Conservation (phyloP, 2,113 vertebrate species). For the Alosa alosa region DNA sequence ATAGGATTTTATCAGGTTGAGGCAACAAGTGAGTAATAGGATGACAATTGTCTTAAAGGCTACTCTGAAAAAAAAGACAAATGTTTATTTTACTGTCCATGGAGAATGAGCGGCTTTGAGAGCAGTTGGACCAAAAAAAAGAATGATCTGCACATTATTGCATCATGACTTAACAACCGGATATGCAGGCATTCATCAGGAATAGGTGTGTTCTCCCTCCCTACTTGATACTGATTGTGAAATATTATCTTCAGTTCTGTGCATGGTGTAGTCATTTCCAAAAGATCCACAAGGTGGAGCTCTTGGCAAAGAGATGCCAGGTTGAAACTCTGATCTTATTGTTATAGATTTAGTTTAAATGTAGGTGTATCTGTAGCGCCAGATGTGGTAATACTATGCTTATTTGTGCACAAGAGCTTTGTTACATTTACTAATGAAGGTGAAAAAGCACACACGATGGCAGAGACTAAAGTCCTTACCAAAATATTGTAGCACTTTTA, state of each 20-base stretch:
- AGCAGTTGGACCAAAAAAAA: too few species aligned
- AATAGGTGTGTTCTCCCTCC: neutral
- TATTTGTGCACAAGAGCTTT: neutral
- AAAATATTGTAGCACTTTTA: neutral
- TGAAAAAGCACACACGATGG: neutral
- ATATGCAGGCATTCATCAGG: neutral
- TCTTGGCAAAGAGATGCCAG: slow-evolving; percentile 26
- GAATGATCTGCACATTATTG: too few species aligned
- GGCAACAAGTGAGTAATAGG: too few species aligned
- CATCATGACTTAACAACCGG: too few species aligned
- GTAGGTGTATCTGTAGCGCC: neutral
- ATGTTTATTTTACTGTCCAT: too few species aligned
- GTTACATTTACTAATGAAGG: neutral
- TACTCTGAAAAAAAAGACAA: too few species aligned
- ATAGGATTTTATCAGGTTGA: too few species aligned
- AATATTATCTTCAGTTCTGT: neutral
- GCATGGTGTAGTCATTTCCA: neutral
- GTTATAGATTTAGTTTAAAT: neutral
- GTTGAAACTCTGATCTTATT: neutral
- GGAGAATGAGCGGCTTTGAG: too few species aligned
- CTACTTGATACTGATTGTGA: neutral
- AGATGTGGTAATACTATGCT: neutral
- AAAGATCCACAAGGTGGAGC: slow-evolving; percentile 58
- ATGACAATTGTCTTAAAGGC: too few species aligned
- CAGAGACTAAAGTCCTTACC: neutral